Evolutionary conservation across 2,888 invertebrate species (phyloP), one percentile per base, ranked within the genome.

Genomic region (Tachina fera): DNA sequence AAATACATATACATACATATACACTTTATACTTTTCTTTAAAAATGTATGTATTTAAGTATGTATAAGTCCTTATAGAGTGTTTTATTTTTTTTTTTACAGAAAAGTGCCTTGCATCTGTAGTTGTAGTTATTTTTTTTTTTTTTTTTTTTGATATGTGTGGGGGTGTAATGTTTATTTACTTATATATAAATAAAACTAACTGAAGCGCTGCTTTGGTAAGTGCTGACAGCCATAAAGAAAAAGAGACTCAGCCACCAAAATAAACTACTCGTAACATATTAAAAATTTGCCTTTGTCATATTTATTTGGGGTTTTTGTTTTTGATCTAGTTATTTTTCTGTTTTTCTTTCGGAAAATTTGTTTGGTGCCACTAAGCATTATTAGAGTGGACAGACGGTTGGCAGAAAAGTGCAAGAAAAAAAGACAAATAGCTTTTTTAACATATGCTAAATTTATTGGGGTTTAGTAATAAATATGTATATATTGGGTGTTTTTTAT

Each of bases 201-300:
- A 61, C 72, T 72, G 47, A 72, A 83, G 83, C 72, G 60, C 45
- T 67, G 72, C 68, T 83, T 70, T 60, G 60, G 60, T 72, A 61
- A 83, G 77, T 78, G 83, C 45, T 72, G 83, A 72, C 77, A 78
- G 14, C 77, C 45, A 78, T 77, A 83, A 83, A 67, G 77, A 68
- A 72, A 72, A 72, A 72, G 45, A 68, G 31, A 81, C 68, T 81
- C 53, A 70, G 63, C 47, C 75, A 82, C 70, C 70, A 68, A 83
- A 81, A 67, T 68, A 81, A 83, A 77, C 51, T 60, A 31, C 31
- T 31, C 31, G 31, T 6, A 60, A 45, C 60, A 41, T 45, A 31
- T 31, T 56, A 56, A 47, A 78, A 70, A 68, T 71, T 53, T 56
- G 10, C 53, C 45, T n/a, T 19, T 71, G 13, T 41, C 47, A 10